Percentiles rank a stretch among this genome's conserved stretches.
Conservation (phyloP, 2,797 vertebrate species). For the Enteromius fasciolatus region DNA sequence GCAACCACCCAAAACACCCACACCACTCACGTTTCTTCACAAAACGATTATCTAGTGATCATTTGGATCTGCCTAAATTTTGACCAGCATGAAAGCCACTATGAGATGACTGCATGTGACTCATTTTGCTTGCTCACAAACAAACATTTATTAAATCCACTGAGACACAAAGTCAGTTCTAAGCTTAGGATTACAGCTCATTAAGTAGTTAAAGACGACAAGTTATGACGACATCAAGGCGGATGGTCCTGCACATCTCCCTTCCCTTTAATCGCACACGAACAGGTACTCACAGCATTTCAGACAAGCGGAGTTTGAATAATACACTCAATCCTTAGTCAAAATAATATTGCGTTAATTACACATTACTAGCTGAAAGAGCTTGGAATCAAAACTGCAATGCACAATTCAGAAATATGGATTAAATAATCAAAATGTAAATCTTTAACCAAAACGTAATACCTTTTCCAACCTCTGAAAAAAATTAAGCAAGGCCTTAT, state of each 20-base stretch:
- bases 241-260: slow-evolving; percentile 20
- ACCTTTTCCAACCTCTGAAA: not conserved
- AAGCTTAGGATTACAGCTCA: slow-evolving; percentile 49
- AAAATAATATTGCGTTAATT: not conserved
- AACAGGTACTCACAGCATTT: slow-evolving; percentile 25
- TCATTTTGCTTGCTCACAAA: slow-evolving; percentile 3
- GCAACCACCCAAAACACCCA: slow-evolving; percentile 17
- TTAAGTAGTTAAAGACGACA: slow-evolving; percentile 36
- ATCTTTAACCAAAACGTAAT: not conserved
- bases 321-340: not conserved
- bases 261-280: slow-evolving; percentile 24
- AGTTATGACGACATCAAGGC: slow-evolving; percentile 29
- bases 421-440: too few relatives aligned
- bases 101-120: slow-evolving; percentile 23
- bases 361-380: not conserved
- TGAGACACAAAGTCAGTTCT: slow-evolving; percentile 41
- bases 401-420: too few relatives aligned
- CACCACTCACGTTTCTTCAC: not conserved
- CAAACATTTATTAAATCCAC: slow-evolving; percentile 32
- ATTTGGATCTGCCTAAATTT: slow-evolving; percentile 15
- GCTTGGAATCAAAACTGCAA: not conserved
- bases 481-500: not conserved
- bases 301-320: slow-evolving; percentile 28
- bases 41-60: not conserved
- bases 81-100: slow-evolving; percentile 12